phyloP scores from a whole-genome alignment of 2,888 invertebrate genomes.

The Cosmopolites sordidus region DNA sequence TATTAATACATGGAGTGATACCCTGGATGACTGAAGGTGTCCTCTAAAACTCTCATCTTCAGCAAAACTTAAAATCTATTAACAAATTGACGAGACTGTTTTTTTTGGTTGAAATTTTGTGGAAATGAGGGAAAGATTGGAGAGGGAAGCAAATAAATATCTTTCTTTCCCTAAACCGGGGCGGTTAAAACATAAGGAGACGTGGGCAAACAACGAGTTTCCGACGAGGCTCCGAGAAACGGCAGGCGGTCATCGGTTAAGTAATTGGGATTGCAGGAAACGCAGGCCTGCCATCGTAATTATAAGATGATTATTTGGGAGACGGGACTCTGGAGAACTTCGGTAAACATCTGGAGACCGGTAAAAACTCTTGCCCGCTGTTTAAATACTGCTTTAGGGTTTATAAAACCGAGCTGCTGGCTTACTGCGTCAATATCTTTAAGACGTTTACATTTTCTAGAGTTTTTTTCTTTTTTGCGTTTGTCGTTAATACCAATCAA shows the following conservation, averaged over 20 bases:
- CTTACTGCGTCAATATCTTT: no score
- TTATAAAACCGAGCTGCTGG: slow-evolving; percentile 5
- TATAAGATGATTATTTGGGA: slow-evolving; percentile 39
- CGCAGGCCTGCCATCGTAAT: slow-evolving; percentile 34
- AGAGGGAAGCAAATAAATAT: slow-evolving; percentile 11
- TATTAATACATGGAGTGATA: no score
- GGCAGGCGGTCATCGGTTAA: slow-evolving; percentile 45
- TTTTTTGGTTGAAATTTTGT: neutral
- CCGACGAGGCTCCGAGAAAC: slow-evolving; percentile 5
- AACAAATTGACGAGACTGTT: no score
- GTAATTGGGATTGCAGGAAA: slow-evolving; percentile 44
- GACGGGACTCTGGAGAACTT: slow-evolving; percentile 26
- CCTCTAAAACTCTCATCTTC: no score
- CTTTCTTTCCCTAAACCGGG: slow-evolving; percentile 21
- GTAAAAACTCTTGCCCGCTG: slow-evolving; percentile 26
- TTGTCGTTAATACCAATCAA: no score
- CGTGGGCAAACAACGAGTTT: slow-evolving; percentile 40
- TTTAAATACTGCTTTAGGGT: slow-evolving; percentile 25
- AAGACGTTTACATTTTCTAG: no score
- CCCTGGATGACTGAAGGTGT: no score
- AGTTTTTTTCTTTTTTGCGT: no score
- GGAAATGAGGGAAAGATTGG: slow-evolving; percentile 2
- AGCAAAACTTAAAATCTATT: no score
- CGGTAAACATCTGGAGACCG: slow-evolving; percentile 27
- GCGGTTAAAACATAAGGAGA: slow-evolving; percentile 38